Percentiles rank a stretch among this genome's conserved stretches.
Conservation (phyloP, 2,113 vertebrate genomes). For the Glaucomys volans region DNA sequence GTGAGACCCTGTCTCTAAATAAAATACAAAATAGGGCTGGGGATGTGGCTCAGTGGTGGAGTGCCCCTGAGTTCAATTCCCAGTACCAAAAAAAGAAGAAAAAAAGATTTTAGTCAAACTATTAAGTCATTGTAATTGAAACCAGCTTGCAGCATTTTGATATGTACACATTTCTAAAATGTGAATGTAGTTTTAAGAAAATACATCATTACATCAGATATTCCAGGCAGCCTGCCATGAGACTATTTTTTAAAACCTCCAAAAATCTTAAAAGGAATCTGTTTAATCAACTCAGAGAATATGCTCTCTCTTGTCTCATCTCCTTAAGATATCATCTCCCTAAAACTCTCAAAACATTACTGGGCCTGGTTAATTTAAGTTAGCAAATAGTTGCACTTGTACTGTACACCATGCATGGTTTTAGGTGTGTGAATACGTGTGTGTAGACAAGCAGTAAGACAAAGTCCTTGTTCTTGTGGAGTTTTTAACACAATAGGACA, state of each 20-base stretch:
- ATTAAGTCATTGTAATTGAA: conserved; percentile 58
- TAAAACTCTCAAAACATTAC: not conserved
- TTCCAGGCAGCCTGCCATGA: conserved; percentile 73
- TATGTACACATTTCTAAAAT: conserved; percentile 68
- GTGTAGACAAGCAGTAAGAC: not conserved
- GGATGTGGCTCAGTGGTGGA: too few species aligned
- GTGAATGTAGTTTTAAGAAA: conserved; percentile 66
- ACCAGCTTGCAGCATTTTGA: conserved; percentile 61
- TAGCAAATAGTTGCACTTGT: not conserved
- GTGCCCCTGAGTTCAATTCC: too few species aligned
- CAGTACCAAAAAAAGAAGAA: too few species aligned
- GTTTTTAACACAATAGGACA: not conserved
- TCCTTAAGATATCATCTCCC: not conserved
- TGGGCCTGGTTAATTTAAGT: not conserved
- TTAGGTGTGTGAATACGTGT: not conserved
- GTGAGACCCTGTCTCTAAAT: too few species aligned
- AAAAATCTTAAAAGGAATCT: conserved; percentile 47
- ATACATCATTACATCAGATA: conserved; percentile 72
- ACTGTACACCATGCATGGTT: not conserved
- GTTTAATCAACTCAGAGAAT: conserved; percentile 27
- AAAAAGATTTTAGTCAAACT: conserved; percentile 52
- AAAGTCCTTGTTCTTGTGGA: not conserved
- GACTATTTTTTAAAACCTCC: not conserved
- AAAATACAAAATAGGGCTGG: too few species aligned
- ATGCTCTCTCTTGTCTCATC: conserved; percentile 28